Conservation (phyloP, 2,797 vertebrate genomes). For the Sarcoramphus papa region DNA sequence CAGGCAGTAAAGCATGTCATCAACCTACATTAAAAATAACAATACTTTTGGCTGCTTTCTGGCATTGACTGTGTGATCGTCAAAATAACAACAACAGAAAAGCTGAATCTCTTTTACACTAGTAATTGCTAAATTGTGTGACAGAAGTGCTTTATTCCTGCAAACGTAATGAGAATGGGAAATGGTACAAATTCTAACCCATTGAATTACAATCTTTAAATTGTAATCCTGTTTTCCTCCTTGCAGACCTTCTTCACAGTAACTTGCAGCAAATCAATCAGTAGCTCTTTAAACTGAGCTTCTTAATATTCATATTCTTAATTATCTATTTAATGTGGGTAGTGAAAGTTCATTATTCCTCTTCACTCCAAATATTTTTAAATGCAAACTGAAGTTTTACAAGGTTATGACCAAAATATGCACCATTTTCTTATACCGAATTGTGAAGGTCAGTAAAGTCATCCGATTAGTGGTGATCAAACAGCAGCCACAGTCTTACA, state of each 20-base stretch:
- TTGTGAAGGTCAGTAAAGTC: neutral
- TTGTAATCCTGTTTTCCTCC: slow-evolving; percentile 4
- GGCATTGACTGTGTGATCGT: neutral
- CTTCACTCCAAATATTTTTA: neutral
- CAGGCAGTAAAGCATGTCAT: neutral
- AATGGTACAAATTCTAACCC: neutral
- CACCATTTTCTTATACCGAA: neutral
- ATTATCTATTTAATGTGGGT: neutral
- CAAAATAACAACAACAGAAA: slow-evolving; percentile 4
- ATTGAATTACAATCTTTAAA: neutral
- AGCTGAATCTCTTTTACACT: neutral
- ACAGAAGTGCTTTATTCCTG: neutral
- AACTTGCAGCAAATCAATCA: slow-evolving; percentile 5
- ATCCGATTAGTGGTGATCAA: neutral
- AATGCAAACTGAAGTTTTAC: neutral
- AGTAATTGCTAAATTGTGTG: neutral
- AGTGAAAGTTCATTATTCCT: neutral
- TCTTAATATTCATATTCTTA: neutral
- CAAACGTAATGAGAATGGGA: slow-evolving; percentile 3
- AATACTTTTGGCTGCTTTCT: neutral
- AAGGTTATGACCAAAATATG: neutral
- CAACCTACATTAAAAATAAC: neutral
- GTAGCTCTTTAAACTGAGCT: neutral
- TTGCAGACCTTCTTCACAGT: neutral
- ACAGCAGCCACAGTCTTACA: neutral